A percentile compares a stretch with the other conserved stretches of the same genome.
These are phyloP conservation scores for Parapristionchus giblindavisi DNA, from an alignment of 2,888 invertebrate species.

Conservation along the genomic window DNA sequence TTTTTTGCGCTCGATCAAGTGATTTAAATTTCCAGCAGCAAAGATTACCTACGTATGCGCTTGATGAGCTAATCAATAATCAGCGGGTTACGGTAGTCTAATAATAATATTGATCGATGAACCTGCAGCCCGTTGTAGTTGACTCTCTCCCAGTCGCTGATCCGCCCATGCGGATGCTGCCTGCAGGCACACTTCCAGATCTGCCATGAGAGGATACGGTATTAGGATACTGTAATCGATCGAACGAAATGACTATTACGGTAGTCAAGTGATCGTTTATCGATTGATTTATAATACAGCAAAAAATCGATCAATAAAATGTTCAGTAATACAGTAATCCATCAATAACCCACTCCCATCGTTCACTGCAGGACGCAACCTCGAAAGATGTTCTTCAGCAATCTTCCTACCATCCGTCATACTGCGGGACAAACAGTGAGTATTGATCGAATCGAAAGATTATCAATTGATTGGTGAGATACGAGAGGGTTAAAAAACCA, in stretches of 20 bases:
- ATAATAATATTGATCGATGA: too few relatives aligned
- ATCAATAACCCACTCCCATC: slow-evolving; percentile 4
- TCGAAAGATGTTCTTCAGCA: background rate
- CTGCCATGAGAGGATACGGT: slow-evolving; percentile 1
- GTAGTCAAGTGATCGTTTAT: background rate
- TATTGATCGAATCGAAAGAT: too few relatives aligned
- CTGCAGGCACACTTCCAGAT: slow-evolving; percentile 27
- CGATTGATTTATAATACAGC: background rate
- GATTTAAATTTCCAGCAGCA: too few relatives aligned
- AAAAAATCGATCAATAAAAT: background rate
- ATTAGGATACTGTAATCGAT: background rate
- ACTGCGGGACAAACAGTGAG: too few relatives aligned
- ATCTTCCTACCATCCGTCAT: background rate
- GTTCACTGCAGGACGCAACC: slow-evolving; percentile 9
- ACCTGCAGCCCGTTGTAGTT: slow-evolving; percentile 21
- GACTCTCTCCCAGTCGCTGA: background rate
- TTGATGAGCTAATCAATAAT: too few relatives aligned
- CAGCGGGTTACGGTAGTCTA: too few relatives aligned
- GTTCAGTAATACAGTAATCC: background rate
- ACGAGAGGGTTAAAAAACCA: too few relatives aligned
- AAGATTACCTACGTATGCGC: too few relatives aligned
- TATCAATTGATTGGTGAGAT: too few relatives aligned
- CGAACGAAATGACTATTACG: background rate
- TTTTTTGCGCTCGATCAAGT: too few relatives aligned
- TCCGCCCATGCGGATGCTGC: background rate